Evolutionary conservation across 30 jellyfish, hydroid and myxozoan species (phyloP).

Genomic region (Hydra vulgaris): DNA sequence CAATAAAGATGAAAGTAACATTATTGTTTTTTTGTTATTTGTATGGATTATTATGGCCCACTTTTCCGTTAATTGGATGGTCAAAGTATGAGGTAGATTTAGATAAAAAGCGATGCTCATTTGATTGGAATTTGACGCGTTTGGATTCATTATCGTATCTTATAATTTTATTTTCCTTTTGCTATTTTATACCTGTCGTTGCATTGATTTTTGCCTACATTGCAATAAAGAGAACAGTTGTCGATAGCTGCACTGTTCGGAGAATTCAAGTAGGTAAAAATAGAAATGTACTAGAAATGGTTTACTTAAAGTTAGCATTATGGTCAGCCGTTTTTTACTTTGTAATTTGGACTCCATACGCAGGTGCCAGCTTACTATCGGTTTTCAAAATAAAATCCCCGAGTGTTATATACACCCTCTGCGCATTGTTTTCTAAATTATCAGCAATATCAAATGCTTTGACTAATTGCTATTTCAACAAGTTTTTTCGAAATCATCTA

Average conservation of each 20-base stretch:
- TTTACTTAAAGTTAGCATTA: not conserved
- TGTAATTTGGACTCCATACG: constrained; percentile 17
- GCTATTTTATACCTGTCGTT: not conserved
- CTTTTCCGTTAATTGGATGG: not conserved
- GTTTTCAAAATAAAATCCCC: not conserved
- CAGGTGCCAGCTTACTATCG: not conserved
- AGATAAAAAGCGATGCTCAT: constrained; percentile 7
- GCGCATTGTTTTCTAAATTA: constrained; percentile 15
- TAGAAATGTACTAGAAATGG: not conserved
- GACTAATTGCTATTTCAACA: constrained; percentile 2
- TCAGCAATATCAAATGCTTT: constrained; percentile 11
- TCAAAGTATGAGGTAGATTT: constrained; percentile 5
- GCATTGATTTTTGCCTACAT: not conserved
- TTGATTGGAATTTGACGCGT: not conserved
- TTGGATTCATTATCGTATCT: not conserved
- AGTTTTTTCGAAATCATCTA: not conserved
- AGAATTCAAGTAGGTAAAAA: not conserved
- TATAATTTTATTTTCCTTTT: not conserved
- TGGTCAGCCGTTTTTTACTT: not conserved
- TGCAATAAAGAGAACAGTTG: not conserved
- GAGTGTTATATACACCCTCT: not conserved
- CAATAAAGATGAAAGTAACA: not conserved
- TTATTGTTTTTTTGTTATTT: not conserved
- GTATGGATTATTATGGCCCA: constrained; percentile 8
- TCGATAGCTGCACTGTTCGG: not conserved